Percentiles rank a stretch among this genome's conserved stretches.
phyloP scores from a whole-genome alignment of 1,140 invertebrate genomes.

The Colletes latitarsis region DNA sequence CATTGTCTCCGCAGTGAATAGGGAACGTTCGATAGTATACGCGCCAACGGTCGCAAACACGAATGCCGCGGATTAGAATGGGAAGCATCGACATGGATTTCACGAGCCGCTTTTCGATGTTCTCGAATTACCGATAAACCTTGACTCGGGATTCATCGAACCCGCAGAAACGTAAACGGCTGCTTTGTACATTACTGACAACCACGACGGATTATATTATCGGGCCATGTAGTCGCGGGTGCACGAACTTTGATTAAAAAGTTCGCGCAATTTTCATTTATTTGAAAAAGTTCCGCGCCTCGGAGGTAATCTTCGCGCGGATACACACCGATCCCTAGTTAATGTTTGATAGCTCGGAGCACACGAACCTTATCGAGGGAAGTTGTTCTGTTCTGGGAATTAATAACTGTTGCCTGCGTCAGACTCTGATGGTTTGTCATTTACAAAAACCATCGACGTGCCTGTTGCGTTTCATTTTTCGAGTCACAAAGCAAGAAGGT shows the following conservation, averaged over 20 bases:
- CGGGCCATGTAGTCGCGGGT: background rate
- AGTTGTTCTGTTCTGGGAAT: too few species aligned
- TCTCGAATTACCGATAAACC: constrained; percentile 63
- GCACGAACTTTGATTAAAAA: background rate
- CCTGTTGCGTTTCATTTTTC: too few species aligned
- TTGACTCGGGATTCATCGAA: constrained; percentile 62
- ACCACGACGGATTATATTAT: background rate
- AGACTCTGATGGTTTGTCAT: too few species aligned
- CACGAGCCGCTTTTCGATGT: constrained; percentile 46
- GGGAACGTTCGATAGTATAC: constrained; percentile 26
- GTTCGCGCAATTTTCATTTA: too few species aligned
- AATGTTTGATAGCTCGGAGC: too few species aligned
- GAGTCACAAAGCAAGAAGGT: too few species aligned
- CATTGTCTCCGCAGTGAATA: constrained; percentile 41
- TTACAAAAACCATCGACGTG: too few species aligned
- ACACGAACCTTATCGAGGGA: too few species aligned
- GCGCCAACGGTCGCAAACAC: constrained; percentile 3
- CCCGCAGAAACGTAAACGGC: constrained; percentile 20
- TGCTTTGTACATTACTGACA: background rate
- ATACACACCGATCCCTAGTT: too few species aligned
- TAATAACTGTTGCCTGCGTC: too few species aligned
- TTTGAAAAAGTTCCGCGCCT: too few species aligned
- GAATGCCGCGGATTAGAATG: constrained; percentile 29
- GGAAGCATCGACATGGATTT: constrained; percentile 29
- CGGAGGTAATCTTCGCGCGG: too few species aligned